phyloP scores from a whole-genome alignment of 1,140 invertebrate genomes.

The Drosophila ohnishii region DNA sequence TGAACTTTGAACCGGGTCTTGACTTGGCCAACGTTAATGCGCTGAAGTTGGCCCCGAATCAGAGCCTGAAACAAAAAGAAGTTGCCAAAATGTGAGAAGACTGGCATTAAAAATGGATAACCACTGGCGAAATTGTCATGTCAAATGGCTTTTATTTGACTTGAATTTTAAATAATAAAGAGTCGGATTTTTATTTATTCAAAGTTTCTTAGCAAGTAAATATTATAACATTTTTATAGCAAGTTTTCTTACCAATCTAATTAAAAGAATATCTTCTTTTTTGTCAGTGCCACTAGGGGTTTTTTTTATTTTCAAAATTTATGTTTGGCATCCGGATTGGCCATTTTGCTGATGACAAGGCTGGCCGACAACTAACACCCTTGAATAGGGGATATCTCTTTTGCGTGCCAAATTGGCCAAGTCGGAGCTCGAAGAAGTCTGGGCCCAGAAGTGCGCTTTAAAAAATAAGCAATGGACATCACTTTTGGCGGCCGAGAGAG shows the following conservation, averaged over 20 bases:
- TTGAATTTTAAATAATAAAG: neutral
- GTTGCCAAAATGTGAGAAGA: conserved; percentile 14
- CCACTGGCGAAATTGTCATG: neutral
- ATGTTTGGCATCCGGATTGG: conserved; percentile 15
- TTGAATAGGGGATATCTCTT: conserved; percentile 21
- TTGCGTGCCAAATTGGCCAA: conserved; percentile 56
- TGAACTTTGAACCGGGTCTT: conserved; percentile 67
- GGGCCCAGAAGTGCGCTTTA: conserved; percentile 21
- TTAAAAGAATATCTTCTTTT: neutral
- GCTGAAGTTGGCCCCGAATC: conserved; percentile 31
- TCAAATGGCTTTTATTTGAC: conserved; percentile 4
- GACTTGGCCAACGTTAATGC: conserved; percentile 58
- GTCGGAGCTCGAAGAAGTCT: conserved; percentile 1
- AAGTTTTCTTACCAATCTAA: neutral
- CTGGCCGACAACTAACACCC: conserved; percentile 30
- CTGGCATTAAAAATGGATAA: conserved; percentile 1
- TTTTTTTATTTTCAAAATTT: conserved; percentile 19
- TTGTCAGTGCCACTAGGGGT: neutral
- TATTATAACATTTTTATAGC: too few relatives aligned
- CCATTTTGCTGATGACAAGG: conserved; percentile 13
- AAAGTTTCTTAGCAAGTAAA: neutral
- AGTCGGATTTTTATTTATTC: neutral
- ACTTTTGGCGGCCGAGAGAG: conserved; percentile 34
- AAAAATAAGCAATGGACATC: conserved; percentile 27
- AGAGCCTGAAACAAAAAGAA: conserved; percentile 31